Base-by-base conservation (phyloP, 2,888 invertebrate species). In the Platycnemis pennipes region DNA sequence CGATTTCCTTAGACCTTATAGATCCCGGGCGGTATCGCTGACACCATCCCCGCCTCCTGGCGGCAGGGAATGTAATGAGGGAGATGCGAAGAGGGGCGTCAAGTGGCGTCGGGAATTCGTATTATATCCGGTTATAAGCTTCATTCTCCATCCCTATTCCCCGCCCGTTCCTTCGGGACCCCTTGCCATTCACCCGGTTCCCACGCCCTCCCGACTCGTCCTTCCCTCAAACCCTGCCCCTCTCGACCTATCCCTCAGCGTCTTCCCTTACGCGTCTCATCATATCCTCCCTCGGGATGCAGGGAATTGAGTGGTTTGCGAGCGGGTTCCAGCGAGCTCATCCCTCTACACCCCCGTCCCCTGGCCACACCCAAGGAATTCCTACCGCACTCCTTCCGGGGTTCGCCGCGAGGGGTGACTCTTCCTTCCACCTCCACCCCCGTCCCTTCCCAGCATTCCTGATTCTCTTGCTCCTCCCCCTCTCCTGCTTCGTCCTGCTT, bases 81-180 rank as follows among this genome's bases (percentile, higher is more conserved):
- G 53, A 19, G 53, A 11, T 13, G 53, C 11, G 63, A n/a, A 26
- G 37, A 77, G 77, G 77, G 31, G 37, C 11, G 77, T 2, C 26
- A 63, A 63, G 22, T 22, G 63, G 19, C 37, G 37, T 37, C 11
- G 77, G 77, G 77, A 77, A 77, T 37, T 77, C 77, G 77, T 77
- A 63, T 77, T 77, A 77, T 77, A 37, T 77, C 77, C 31, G 63
- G 31, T 77, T 77, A 77, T 77, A 77, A 77, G 77, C 77, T 77
- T 31, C 77, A 8, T 37, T 77, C 77, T 77, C 77, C 77, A 37
- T 4, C 77, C 77, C 31, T 37, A 37, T 77, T n/a, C n/a, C 37
- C 16, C 16, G 13, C 77, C 31, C 53, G 22, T 63, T 37, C 37
- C n/a, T 77, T 16, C 37, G 11, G 37, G 37, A 77, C 31, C 77